Evolutionary conservation across 2,113 vertebrate species (phyloP), one percentile per base, ranked within the genome.

Genomic region (Hippocampus abdominalis): DNA sequence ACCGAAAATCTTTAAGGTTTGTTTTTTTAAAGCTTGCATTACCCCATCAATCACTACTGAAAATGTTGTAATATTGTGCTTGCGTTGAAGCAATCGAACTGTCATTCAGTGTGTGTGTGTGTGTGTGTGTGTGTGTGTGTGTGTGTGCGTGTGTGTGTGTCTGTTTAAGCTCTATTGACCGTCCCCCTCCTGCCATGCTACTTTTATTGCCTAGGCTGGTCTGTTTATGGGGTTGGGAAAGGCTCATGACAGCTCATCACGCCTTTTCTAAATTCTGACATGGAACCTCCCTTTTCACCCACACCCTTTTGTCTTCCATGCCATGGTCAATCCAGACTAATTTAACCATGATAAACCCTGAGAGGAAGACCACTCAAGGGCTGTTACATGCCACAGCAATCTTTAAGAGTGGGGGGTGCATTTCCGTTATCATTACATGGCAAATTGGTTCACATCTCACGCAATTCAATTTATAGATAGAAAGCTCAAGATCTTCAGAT

Each of bases 341-440:
- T 88, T 89, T 87, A 88, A 89, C 88, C 83, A 88, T 84, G 89
- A 91, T 89, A 91, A 90, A 89, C 75, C 73, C 68, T 84, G 74
- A 81, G 85, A 89, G 85, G 65, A 23, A 21, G 56, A 65, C 71
- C 68, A 51, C 86, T 81, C 66, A 64, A 73, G 86, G 81, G 75
- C 80, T 73, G 82, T 89, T 87, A 87, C 88, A 88, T 76, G 88
- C 83, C 81, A 84, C 83, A 73, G 79, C 83, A 78, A 86, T 85
- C 77, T 75, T 78, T 80, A 87, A 84, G 85, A 78, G 76, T n/a
- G n/a, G 84, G 83, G 83, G 81, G 87, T 87, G 87, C 71, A 87
- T 88, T 89, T 74, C 73, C 4, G 48, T 72, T 76, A 69, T 69
- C 61, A 65, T 85, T 88, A 85, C 74, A 86, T 72, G 68, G 71